A percentile compares a stretch with the other conserved stretches of the same genome.
Evolutionary conservation across 2,888 invertebrate genomes (phyloP).

Genomic region (Anaspis maculata): DNA sequence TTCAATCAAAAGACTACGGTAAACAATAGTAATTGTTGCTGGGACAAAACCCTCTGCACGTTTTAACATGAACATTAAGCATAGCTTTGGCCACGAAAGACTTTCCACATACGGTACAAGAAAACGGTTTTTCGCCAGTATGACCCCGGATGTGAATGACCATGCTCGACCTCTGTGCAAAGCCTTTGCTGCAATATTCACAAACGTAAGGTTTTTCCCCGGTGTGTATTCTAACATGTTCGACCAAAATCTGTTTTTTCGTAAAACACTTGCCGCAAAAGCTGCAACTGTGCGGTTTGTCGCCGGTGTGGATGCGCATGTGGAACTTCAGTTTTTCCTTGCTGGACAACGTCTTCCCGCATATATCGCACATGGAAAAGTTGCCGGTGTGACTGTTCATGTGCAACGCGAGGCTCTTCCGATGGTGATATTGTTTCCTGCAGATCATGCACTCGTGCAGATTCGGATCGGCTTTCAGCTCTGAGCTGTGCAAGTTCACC

Average conservation of each 20-base stretch:
- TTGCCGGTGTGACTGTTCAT: slow-evolving; percentile 46
- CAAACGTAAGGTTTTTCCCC: slow-evolving; percentile 43
- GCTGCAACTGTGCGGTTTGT: slow-evolving; percentile 36
- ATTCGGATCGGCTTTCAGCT: slow-evolving; percentile 23
- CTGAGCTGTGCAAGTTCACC: slow-evolving; percentile 31
- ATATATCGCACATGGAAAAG: slow-evolving; percentile 49
- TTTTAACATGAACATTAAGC: slow-evolving; percentile 54
- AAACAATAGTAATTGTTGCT: no score
- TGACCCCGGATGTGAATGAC: slow-evolving; percentile 58
- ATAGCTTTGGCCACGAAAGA: slow-evolving; percentile 56
- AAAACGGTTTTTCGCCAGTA: slow-evolving; percentile 54
- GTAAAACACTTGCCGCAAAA: slow-evolving; percentile 39
- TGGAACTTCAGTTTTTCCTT: slow-evolving; percentile 46
- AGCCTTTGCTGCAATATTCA: slow-evolving; percentile 53
- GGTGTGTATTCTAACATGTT: slow-evolving; percentile 30
- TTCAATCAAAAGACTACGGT: no score
- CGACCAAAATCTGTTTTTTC: slow-evolving; percentile 35
- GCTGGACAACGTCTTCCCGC: slow-evolving; percentile 49
- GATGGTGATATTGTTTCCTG: slow-evolving; percentile 39
- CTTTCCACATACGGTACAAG: slow-evolving; percentile 51
- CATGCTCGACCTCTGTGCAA: slow-evolving; percentile 55
- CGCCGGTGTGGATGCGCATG: slow-evolving; percentile 36
- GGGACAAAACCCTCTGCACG: slow-evolving; percentile 26
- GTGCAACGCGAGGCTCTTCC: slow-evolving; percentile 39
- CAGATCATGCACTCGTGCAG: slow-evolving; percentile 40